Conservation (phyloP, 2,888 invertebrate genomes). For the Tinea semifulvella region DNA sequence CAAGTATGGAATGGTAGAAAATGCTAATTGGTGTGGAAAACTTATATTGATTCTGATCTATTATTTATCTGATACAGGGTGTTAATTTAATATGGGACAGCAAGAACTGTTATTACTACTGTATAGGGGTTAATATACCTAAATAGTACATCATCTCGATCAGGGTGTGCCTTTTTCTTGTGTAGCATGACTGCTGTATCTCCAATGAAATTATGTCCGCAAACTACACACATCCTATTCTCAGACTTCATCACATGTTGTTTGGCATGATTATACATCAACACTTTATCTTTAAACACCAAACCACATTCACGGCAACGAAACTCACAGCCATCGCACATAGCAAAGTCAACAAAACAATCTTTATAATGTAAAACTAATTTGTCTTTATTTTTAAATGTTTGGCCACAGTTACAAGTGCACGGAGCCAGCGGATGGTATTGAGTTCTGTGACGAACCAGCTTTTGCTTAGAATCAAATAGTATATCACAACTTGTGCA, state of each 20-base stretch:
- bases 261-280: slow-evolving; percentile 47
- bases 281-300: slow-evolving; percentile 40
- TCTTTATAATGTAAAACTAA: slow-evolving; percentile 38
- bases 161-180: slow-evolving; percentile 37
- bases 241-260: slow-evolving; percentile 40
- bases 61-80: too few species aligned
- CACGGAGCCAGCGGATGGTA: slow-evolving; percentile 30
- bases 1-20: slow-evolving; percentile 15
- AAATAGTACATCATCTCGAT: slow-evolving; percentile 30
- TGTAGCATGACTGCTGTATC: slow-evolving; percentile 39
- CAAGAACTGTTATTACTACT: too few species aligned
- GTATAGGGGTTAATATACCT: slow-evolving; percentile 32
- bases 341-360: slow-evolving; percentile 37
- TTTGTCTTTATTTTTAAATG: slow-evolving; percentile 35
- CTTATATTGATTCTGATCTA: too few species aligned
- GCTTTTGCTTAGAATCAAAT: slow-evolving; percentile 48
- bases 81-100: too few species aligned
- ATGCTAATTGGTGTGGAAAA: too few species aligned
- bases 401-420: slow-evolving; percentile 41
- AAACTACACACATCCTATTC: slow-evolving; percentile 43
- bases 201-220: slow-evolving; percentile 40
- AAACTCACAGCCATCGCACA: slow-evolving; percentile 36
- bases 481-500: slow-evolving; percentile 43
- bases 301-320: slow-evolving; percentile 50
- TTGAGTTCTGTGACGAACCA: slow-evolving; percentile 32